Conservation (phyloP, 1,140 invertebrate genomes). For the Lasioglossum baleicum region DNA sequence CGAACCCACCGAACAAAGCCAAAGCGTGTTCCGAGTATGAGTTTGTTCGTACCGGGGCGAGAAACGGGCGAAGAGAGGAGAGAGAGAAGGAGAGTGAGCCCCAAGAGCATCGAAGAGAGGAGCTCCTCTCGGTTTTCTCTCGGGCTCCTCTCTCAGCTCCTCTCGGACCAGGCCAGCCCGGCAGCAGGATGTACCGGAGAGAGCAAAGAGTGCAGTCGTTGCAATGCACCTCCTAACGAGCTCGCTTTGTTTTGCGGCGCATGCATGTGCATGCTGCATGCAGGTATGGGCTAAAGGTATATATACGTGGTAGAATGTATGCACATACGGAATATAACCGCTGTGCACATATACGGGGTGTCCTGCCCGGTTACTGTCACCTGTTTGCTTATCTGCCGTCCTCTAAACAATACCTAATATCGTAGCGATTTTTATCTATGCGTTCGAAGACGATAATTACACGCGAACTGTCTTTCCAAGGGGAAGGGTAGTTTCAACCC, state of each 20-base stretch:
- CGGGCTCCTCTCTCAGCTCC: no score
- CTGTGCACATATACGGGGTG: slow-evolving; percentile 69
- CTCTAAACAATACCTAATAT: no score
- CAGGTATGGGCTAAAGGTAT: slow-evolving; percentile 58
- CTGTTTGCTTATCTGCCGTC: no score
- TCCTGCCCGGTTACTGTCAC: slow-evolving; percentile 36
- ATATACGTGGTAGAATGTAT: slow-evolving; percentile 63
- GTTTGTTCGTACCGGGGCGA: slow-evolving; percentile 61
- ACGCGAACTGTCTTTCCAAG: no score
- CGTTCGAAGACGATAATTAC: no score
- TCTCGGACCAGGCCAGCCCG: slow-evolving; percentile 9
- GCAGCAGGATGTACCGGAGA: slow-evolving; percentile 74
- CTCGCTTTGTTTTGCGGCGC: slow-evolving; percentile 79
- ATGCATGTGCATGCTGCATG: slow-evolving; percentile 70
- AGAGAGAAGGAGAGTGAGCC: no score
- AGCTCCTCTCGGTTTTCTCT: no score
- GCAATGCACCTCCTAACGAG: slow-evolving; percentile 79
- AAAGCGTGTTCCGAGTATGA: slow-evolving; percentile 67
- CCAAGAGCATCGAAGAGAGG: no score
- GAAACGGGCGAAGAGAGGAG: slow-evolving; percentile 59
- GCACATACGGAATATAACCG: slow-evolving; percentile 68
- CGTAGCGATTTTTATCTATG: no score
- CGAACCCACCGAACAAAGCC: slow-evolving; percentile 55
- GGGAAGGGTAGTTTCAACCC: no score
- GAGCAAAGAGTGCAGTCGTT: slow-evolving; percentile 76